Evolutionary conservation across 2,797 vertebrate species (phyloP), one percentile per base, ranked within the genome.

Genomic region (Anomalospiza imberbis): DNA sequence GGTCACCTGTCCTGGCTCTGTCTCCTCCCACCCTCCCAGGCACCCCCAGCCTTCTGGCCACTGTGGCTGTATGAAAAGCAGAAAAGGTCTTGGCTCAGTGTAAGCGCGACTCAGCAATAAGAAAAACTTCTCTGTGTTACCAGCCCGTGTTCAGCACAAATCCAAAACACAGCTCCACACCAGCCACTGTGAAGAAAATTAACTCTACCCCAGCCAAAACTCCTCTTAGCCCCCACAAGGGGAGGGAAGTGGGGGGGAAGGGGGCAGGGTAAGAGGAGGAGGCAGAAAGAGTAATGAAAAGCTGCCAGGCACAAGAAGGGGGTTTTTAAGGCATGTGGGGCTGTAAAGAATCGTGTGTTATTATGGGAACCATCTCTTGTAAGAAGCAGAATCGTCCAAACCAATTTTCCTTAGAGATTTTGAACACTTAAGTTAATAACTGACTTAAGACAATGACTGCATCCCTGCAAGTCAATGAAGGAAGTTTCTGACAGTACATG

Each of bases 61-160:
- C 2, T 9, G 12, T 22, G 40, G 10, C 29, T 1, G 0, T 6
- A 3, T 0, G 6, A 32, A 48, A 61, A 68, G 15, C 55, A 81
- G 48, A 36, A 9, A 29, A 68, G 7, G 9, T 25, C 40, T 47
- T 40, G 85, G 47, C 22, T 55, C 48, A 36, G 55, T 18, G 45
- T 47, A 55, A 67, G 47, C n/a, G 8, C 53, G 60, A 61, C 47
- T n/a, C 54, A 26, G 61, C 55, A 81, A 25, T 13, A 68, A 36
- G 77, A 55, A 44, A 82, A 89, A 29, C 28, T 44, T 38, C 32
- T 50, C 48, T 68, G 7, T 17, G 6, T 11, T 55, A 55, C 3
- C 55, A 55, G 3, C 48, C 32, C 48, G 0, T n/a, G 36, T 21
- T 63, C 36, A 70, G 24, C 32, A 44, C 71, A 57, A 19, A 63